Base-by-base conservation (phyloP, 2,113 vertebrate species). In the Rhinichthys klamathensis region DNA sequence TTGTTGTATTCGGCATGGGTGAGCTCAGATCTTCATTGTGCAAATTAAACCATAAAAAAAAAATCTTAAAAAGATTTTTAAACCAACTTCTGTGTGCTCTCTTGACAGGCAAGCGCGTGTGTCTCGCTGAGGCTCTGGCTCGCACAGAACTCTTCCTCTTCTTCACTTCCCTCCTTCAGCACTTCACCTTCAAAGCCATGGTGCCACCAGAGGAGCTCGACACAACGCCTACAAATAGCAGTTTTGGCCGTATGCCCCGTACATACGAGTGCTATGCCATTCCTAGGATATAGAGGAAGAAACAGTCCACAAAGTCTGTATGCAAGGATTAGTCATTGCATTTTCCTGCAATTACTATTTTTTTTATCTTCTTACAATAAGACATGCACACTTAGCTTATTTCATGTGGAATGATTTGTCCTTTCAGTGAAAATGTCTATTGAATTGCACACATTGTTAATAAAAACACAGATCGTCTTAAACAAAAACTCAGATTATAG, bases 1-100 rank as follows among this genome's bases (percentile, higher is more conserved):
- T 92, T 49, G 51, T 94, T 86, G 89, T 86, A n/a, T 93, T 93
- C 67, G 93, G 92, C 15, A 84, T 91, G 70, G 93, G 93, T 94
- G 21, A 83, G 85, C 21, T 72, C 3, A 65, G 23, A 69, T 11
- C 13, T 77, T 54, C 1, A 12, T 49, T 58, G 23, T 74, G 5
- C 35, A 61, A 73, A 11, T 61, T 46, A 23, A 25, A 9, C 25
- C 32, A 32, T 27, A 27, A 41, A n/a, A 15, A 25, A 1, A 23
- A 73, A 13, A 73, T 23, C 30, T 32, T 32, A 32, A 32, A 32
- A 32, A 32, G 30, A 32, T 32, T 32, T 74, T 23, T 41, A 38
- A 21, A 38, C 35, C 16, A 6, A 44, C 18, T 38, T 18, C 41
- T 30, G 3, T 46, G 12, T 58, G 6, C n/a, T 80, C 23, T 61